Evolutionary conservation across 2,797 vertebrate species (phyloP), one percentile per base, ranked within the genome.

Genomic region (Hypotaenidia okinawae): DNA sequence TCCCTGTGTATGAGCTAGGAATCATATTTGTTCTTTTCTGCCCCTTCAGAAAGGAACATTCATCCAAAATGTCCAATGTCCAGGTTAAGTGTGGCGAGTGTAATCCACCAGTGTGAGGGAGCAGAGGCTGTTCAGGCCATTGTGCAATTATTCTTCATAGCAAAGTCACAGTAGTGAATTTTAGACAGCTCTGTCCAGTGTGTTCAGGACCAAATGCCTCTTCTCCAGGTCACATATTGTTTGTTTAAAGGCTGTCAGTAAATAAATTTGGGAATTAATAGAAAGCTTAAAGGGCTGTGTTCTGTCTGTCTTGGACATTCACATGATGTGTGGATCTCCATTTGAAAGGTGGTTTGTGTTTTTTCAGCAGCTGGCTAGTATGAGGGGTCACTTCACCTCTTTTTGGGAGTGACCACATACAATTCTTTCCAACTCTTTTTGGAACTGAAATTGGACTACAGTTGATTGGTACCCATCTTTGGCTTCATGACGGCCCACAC

Each of bases 251-350:
- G 10, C 63, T 77, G 28, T 79, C 57, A 74, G 47, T 63, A 68
- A 82, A 89, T 78, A 79, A 90, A 89, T 41, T 73, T 64, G 45
- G 69, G 59, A 88, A 94, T 63, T 72, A 83, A 55, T 37, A 84
- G 83, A 82, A 89, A 22, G 21, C 64, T 75, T 72, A 32, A 18
- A 0, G 2, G 27, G n/a, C 17, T 33, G 27, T 25, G 23, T 76
- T 82, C 62, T 4, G 6, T 43, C 22, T 11, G 76, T 75, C 59
- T 51, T 72, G 41, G 28, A 69, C 30, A 54, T 80, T 75, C 45
- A 59, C 5, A 9, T 19, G 0, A 13, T 90, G 4, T 23, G 16
- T 83, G 35, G 27, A 55, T 69, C 79, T 62, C 41, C 15, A 58
- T 28, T 72, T 87, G 58, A 66, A 35, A 85, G 14, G 43, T 68